Base-by-base conservation (phyloP, 30 jellyfish, hydroid and myxozoan species). In the Morbakka virulenta region DNA sequence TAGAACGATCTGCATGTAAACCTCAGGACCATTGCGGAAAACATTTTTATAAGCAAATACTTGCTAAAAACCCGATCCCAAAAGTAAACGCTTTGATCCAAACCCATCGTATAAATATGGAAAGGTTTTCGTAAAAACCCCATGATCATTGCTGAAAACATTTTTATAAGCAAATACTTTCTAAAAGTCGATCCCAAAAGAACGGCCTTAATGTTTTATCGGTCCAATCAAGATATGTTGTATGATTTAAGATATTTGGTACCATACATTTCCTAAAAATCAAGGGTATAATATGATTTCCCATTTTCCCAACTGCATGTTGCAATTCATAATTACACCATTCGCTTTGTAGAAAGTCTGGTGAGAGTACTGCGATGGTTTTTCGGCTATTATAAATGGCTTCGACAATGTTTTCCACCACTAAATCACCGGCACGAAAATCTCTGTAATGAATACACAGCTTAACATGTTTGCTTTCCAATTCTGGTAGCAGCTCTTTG, bases 341-440 rank as follows among this genome's bases (percentile, higher is more conserved):
- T 3, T 26, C 89, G 35, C 93, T 83, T 65, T 12, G 34, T 4
- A 89, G 71, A 47, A 82, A 89, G 36, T 89, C 95, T 25, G 95
- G 95, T 4, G 97, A 89, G 14, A 89, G 62, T 12, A 89, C 95
- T 21, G 95, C 97, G 14, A 89, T 76, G 17, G 97, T 89, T 22
- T 75, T 77, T 1, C 93, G 83, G 72, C 97, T 89, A 26, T 69
- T 52, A 20, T 30, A 29, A 11, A 89, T 83, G 35, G 97, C 93
- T 32, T 77, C 95, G 17, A 89, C 81, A 24, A 89, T 76, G 62
- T 82, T 89, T 31, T 89, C 74, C 2, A 77, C 76, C 70, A 82
- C 70, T 83, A 48, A 67, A 14, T 61, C 79, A 32, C 97, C 95
- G 13, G 87, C 84, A 14, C 64, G 57, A 51, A 81, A 83, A 67